phyloP scores from a whole-genome alignment of 2,888 invertebrate species.

The Chaitophorus viminalis region DNA sequence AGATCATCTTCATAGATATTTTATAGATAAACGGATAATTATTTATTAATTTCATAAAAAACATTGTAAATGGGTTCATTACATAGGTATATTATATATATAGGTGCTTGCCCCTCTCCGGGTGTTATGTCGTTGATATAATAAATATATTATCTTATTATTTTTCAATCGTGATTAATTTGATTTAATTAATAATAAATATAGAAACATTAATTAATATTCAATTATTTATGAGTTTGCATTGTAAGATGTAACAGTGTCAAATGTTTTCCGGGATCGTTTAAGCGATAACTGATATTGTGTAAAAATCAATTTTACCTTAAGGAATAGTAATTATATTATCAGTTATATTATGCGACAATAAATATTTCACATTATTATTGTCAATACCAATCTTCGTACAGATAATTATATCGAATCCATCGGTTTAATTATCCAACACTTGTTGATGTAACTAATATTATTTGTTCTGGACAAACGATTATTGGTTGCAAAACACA shows the following conservation, averaged over 20 bases:
- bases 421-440: neutral
- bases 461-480: neutral
- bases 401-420: neutral
- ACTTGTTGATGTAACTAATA: neutral
- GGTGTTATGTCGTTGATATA: neutral
- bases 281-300: neutral
- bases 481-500: neutral
- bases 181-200: neutral
- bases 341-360: neutral
- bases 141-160: neutral
- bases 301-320: neutral
- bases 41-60: neutral
- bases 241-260: neutral
- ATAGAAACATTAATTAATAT: neutral
- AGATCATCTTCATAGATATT: too few relatives aligned
- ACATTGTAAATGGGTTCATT: neutral
- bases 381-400: neutral
- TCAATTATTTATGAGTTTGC: neutral
- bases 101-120: neutral
- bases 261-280: neutral
- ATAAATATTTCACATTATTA: neutral
- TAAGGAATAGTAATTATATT: neutral
- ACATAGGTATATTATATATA: neutral
- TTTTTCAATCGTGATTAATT: neutral
- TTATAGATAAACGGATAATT: neutral